A percentile compares a stretch with the other conserved stretches of the same genome.
Conservation (phyloP, 2,888 invertebrate species). For the Scaptomyza cyrtandrae region DNA sequence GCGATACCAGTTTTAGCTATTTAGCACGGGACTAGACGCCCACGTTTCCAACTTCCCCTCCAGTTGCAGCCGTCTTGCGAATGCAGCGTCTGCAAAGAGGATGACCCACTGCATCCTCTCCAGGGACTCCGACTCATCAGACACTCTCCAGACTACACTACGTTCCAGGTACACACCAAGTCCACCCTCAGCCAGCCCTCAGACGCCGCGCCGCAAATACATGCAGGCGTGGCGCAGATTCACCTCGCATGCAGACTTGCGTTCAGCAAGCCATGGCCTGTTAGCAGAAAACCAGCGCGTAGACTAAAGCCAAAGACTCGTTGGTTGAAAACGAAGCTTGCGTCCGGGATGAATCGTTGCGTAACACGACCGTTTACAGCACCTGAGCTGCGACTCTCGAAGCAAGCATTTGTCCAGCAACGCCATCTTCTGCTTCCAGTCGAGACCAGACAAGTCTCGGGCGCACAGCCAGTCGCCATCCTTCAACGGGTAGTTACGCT, state of each 20-base stretch:
- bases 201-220: slow-evolving; percentile 14
- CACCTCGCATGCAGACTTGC: slow-evolving; percentile 17
- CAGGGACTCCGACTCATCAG: no score
- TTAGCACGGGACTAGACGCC: no score
- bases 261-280: slow-evolving; percentile 20
- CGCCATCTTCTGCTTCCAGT: not conserved
- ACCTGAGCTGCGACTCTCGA: not conserved
- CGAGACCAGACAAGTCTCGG: not conserved
- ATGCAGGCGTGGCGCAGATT: slow-evolving; percentile 9
- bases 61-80: no score
- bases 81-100: no score
- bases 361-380: not conserved
- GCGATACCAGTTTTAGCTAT: not conserved
- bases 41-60: no score
- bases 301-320: slow-evolving; percentile 5
- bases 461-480: not conserved
- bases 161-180: no score
- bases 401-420: not conserved
- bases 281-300: slow-evolving; percentile 7
- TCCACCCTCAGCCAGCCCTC: slow-evolving; percentile 10
- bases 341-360: slow-evolving; percentile 16
- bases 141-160: no score
- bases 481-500: not conserved
- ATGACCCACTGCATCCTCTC: no score
- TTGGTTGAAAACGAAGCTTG: no score